Percentiles rank a stretch among this genome's conserved stretches.
These are phyloP conservation scores for Argynnis bischoffii DNA, from an alignment of 2,888 invertebrate species.

Conservation along the genomic window DNA sequence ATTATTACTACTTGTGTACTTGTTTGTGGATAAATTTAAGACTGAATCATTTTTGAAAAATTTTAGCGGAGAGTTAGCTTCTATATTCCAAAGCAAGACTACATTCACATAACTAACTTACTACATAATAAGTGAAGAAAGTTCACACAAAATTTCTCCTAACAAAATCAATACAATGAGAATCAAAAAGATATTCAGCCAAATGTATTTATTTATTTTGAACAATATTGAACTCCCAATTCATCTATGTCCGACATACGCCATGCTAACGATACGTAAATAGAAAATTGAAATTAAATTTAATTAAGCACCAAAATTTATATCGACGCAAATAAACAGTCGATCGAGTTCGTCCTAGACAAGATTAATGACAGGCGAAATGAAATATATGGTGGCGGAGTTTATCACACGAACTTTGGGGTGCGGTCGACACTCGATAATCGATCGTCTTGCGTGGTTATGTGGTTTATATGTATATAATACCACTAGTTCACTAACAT, in stretches of 20 bases:
- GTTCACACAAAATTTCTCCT: too few relatives aligned
- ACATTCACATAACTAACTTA: too few relatives aligned
- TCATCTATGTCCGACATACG: background rate
- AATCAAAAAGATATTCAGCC: background rate
- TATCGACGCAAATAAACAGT: slow-evolving; percentile 30
- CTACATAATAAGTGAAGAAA: too few relatives aligned
- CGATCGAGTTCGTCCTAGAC: slow-evolving; percentile 45
- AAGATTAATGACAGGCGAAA: slow-evolving; percentile 64
- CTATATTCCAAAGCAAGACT: too few relatives aligned
- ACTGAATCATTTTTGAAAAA: too few relatives aligned
- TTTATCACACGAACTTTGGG: slow-evolving; percentile 41
- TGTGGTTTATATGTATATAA: slow-evolving; percentile 9
- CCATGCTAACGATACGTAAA: background rate
- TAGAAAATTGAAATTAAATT: slow-evolving; percentile 15
- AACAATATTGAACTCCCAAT: background rate
- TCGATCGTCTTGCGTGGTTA: slow-evolving; percentile 22
- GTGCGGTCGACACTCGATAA: slow-evolving; percentile 27
- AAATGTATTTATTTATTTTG: background rate
- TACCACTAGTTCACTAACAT: slow-evolving; percentile 1
- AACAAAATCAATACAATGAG: too few relatives aligned
- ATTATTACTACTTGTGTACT: too few relatives aligned
- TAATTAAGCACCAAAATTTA: slow-evolving; percentile 16
- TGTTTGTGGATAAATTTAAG: too few relatives aligned
- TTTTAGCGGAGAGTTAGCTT: too few relatives aligned
- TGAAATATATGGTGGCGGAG: slow-evolving; percentile 52